Evolutionary conservation across 1,140 invertebrate genomes (phyloP), one percentile per base, ranked within the genome.

Genomic region (Agrilus planipennis): DNA sequence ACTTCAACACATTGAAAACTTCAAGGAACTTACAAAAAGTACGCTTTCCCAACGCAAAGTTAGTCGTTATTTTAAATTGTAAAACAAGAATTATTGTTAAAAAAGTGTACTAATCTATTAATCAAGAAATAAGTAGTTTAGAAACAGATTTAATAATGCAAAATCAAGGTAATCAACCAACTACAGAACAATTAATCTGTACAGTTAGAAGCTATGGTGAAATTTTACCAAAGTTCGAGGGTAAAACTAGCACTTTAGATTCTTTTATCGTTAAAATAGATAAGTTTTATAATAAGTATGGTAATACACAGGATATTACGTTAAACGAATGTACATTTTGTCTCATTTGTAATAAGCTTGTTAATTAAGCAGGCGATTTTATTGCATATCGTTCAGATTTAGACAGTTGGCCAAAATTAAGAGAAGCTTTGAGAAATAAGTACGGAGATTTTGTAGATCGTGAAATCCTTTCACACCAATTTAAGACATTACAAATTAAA

Each of bases 191-290:
- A 19, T 5, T 16, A 31, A 40, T 40, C 16, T 9, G 16, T 10
- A 16, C 29, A 12, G 39, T 30, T 1, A 40, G 28, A 40, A 27
- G 18, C 22, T 29, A n/a, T 41, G 30, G 25, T 10, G 39, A 41
- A 6, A 14, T 32, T 10, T 17, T 41, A 15, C 39, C 39, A 17
- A 41, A 10, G 9, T 41, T 41, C 11, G 39, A 41, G 9, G 30
- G 39, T 2, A 21, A 34, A 6, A 3, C 2, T 14, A 30, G 7
- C 1, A 25, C 27, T 12, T 17, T 41, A 31, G 28, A 32, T 18
- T 17, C 12, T 16, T 41, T 41, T 16, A 41, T 41, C 14, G 0
- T n/a, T 4, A 34, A 14, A 34, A 21, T 25, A 9, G 2, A 41
- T 10, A 30, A 41, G 34, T 41, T 31, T 34, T 34, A 16, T 15